phyloP scores from a whole-genome alignment of 37 sponge, comb jelly and placozoan genomes.

The Oscarella lobularis region DNA sequence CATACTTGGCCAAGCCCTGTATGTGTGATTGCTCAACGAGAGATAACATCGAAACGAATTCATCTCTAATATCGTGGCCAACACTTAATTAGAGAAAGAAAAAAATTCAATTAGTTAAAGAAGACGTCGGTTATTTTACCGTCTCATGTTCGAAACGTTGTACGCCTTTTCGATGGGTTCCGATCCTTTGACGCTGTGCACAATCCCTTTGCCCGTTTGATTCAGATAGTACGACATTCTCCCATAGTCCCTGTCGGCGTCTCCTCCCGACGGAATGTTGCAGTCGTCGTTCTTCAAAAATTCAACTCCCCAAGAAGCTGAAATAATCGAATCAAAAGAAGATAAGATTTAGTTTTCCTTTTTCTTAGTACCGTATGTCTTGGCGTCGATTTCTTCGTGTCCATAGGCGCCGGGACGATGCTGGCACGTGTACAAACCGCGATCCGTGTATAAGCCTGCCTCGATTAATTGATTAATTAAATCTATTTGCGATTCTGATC shows the following conservation, averaged over 20 bases:
- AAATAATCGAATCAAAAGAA: background rate
- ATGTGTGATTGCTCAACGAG: background rate
- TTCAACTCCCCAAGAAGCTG: slow-evolving; percentile 8
- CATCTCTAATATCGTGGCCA: slow-evolving; percentile 3
- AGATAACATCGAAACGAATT: background rate
- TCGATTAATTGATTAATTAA: too few relatives aligned
- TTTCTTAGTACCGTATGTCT: slow-evolving; percentile 6
- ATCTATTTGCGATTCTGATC: too few relatives aligned
- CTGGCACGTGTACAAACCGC: background rate
- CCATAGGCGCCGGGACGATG: background rate
- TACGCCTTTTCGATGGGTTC: background rate
- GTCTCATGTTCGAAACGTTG: slow-evolving; percentile 10
- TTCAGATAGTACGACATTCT: background rate
- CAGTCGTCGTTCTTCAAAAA: slow-evolving; percentile 7
- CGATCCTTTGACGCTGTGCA: slow-evolving; percentile 9
- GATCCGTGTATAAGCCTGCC: slow-evolving; percentile 6
- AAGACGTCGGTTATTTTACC: slow-evolving; percentile 1
- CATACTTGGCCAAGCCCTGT: slow-evolving; percentile 3
- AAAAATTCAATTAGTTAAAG: background rate
- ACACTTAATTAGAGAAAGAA: background rate
- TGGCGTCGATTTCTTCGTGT: slow-evolving; percentile 6
- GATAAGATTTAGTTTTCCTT: background rate
- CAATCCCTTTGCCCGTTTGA: background rate
- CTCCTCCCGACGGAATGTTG: slow-evolving; percentile 1
- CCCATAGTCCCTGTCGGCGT: slow-evolving; percentile 6